Conservation (phyloP, 1,140 invertebrate species). For the Danaus plexippus region DNA sequence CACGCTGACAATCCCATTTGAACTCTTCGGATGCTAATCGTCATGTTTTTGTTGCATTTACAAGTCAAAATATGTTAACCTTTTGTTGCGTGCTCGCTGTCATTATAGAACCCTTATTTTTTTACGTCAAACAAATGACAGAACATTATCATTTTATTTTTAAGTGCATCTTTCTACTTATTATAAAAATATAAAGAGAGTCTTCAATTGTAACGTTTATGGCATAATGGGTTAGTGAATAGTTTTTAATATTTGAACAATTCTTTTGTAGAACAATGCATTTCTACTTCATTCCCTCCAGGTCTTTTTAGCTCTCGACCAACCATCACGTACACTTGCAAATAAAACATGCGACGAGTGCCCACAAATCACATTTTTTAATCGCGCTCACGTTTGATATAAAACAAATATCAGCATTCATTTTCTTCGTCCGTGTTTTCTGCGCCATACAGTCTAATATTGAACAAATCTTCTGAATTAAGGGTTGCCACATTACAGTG, state of each 20-base stretch:
- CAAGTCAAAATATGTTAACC: conserved; percentile 1
- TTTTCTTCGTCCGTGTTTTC: conserved; percentile 1
- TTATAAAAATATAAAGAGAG: no score
- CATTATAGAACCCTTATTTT: not conserved
- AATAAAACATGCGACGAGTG: conserved; percentile 61
- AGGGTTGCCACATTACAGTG: conserved; percentile 39
- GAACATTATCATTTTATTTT: no score
- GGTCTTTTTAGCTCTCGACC: conserved; percentile 39
- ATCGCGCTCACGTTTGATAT: conserved; percentile 57
- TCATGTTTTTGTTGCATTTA: conserved; percentile 39
- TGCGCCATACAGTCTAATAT: conserved; percentile 23
- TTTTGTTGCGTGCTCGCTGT: conserved; percentile 1
- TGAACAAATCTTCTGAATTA: conserved; percentile 5
- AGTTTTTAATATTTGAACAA: no score
- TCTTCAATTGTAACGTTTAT: no score
- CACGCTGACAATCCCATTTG: conserved; percentile 40
- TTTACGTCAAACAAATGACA: no score
- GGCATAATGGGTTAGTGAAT: no score
- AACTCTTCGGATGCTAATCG: conserved; percentile 48
- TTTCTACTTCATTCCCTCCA: conserved; percentile 6
- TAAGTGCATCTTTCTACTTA: no score
- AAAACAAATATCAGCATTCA: conserved; percentile 14
- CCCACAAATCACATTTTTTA: conserved; percentile 70
- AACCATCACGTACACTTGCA: conserved; percentile 57
- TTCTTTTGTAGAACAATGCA: no score